Base-by-base conservation (phyloP, 1,140 invertebrate species). In the Nylanderia fulva region DNA sequence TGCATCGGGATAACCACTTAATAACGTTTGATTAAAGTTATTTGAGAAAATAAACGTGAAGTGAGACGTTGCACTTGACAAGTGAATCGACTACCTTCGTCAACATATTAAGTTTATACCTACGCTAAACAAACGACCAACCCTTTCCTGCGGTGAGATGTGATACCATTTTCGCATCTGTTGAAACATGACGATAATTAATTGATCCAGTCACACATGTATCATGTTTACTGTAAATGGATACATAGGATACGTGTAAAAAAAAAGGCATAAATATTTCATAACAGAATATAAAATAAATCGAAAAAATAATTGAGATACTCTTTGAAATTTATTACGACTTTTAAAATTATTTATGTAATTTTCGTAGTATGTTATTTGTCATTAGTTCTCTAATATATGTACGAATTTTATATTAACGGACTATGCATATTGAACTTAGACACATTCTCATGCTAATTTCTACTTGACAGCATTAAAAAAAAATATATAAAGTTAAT, bases 141-240 rank as follows among this genome's bases (percentile, higher is more conserved):
- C 21, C 66, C 66, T 58, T 72, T 72, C 33, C 21, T 11, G 33
- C n/a, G 7, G 8, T 11, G 18, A 29, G 18, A 33, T 69, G 36
- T 24, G 24, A 48, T 18, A n/a, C 29, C n/a, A 58, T 18, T 39
- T 18, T 71, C 18, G 13, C 13, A 42, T 71, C 18, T 18, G 15
- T 33, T 80, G 8, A 72, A 29, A 45, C 56, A 42, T n/a, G 5
- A 27, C 2, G 13, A 71, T 82, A 72, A 82, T 71, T 72, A 72
- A 72, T 82, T 72, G 24, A 0, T 29, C n/a, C 0, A 29, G 42
- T 5, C 15, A 33, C 6, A 2, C 8, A 13, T 15, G 5, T 58
- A 74, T 58, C 4, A 8, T 13, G 11, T 52, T n/a, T 11, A 4
- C 11, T 18, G 13, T 58, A 72, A 72, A 8, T 2, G n/a, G 21